Evolutionary conservation across 2,797 vertebrate genomes (phyloP), one percentile per base, ranked within the genome.

Genomic region (Melanitta fusca): DNA sequence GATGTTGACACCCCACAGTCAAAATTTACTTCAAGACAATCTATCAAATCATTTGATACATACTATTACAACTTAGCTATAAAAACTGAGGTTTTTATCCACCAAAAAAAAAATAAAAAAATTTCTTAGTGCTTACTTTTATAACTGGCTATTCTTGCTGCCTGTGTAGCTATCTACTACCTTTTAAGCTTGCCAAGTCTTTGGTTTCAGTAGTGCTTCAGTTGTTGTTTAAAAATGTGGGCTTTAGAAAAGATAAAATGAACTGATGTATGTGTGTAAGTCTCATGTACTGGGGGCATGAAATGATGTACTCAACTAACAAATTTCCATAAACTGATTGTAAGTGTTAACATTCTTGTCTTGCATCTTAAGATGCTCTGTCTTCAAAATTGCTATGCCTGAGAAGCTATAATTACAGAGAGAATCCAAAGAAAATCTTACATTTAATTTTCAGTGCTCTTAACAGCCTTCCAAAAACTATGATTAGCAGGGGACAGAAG

Each of bases 161-260:
- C 30, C 47, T 54, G 14, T 57, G 38, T 54, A 85, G 78, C 57
- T 20, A 49, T 85, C 39, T 45, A 89, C 73, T 61, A 71, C 45
- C 61, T 78, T 96, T 92, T 82, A 92, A 71, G 69, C 57, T 82
- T 78, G 84, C 68, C 84, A 91, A 80, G 28, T 19, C 39, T 70
- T 88, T 83, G 62, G 77, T 62, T 93, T 90, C 80, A 68, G 74
- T 64, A 45, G 47, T 28, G 25, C 77, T 93, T 81, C 20, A 53
- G 88, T 47, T 91, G 56, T 88, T 93, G 77, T 82, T 87, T 86
- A 74, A 80, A 95, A 94, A 20, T 39, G 39, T 61, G 61, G 74
- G 28, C 71, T 89, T 47, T 18, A 58, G 83, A 70, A 69, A 90
- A 6, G 25, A 74, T 39, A 81, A 91, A 94, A 84, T 60, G 84